Evolutionary conservation across 2,113 vertebrate genomes (phyloP).

Genomic region (Rhabdornis inornatus): DNA sequence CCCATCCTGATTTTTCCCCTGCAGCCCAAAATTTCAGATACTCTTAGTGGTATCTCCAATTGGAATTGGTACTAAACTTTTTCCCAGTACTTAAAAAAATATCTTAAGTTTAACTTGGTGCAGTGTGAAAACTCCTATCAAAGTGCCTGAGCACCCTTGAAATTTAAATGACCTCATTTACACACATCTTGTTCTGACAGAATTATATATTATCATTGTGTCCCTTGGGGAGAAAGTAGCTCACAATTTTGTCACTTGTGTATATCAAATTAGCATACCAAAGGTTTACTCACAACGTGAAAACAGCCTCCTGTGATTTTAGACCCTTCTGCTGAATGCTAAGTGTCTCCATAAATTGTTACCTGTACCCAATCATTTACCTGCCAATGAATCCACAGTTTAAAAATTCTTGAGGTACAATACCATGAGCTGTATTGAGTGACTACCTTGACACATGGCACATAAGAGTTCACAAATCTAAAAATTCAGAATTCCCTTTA

Average conservation of each 20-base stretch:
- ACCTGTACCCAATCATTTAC: neutral
- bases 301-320: neutral
- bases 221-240: neutral
- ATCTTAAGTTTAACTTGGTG: neutral
- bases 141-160: constrained; percentile 48
- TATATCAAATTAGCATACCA: constrained; percentile 10
- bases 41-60: neutral
- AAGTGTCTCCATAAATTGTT: neutral
- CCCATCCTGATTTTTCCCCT: neutral
- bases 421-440: neutral
- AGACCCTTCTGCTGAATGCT: neutral
- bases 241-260: constrained; percentile 45
- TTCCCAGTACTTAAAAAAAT: neutral
- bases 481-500: neutral
- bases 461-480: neutral
- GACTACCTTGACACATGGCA: neutral
- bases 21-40: neutral
- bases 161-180: constrained; percentile 61
- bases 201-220: constrained; percentile 30
- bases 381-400: neutral
- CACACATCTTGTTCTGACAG: constrained; percentile 17
- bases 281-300: neutral
- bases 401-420: neutral
- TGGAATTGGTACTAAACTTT: neutral
- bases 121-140: neutral